Conservation (phyloP, 2,888 invertebrate species). For the Sesia bembeciformis region DNA sequence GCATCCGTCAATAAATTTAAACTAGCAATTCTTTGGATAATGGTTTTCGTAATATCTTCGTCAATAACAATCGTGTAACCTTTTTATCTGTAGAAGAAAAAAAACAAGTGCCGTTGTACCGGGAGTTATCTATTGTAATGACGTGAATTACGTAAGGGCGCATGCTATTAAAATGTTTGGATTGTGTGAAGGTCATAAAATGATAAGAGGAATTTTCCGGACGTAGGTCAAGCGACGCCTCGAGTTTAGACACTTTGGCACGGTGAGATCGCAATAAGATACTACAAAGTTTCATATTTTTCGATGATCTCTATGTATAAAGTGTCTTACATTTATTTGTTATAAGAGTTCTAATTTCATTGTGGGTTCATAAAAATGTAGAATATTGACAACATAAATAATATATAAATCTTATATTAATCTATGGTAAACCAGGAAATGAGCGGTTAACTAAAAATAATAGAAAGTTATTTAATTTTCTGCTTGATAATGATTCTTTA, state of each 20-base stretch:
- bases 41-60: neutral
- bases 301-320: no score
- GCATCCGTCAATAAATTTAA: no score
- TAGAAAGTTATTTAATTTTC: neutral
- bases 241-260: no score
- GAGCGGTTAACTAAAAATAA: neutral
- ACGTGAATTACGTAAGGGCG: slow-evolving; percentile 23
- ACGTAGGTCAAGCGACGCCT: neutral
- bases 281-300: no score
- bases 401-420: no score
- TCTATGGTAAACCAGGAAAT: neutral
- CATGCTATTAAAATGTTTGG: slow-evolving; percentile 18
- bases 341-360: no score
- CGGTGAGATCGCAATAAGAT: no score
- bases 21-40: neutral
- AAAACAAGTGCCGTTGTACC: neutral
- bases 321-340: no score
- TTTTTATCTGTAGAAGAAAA: neutral
- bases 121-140: slow-evolving; percentile 11
- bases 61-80: neutral
- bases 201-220: slow-evolving; percentile 8
- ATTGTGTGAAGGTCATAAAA: slow-evolving; percentile 16
- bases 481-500: no score
- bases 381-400: no score
- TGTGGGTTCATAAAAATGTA: no score